A percentile compares a stretch with the other conserved stretches of the same genome.
Conservation (phyloP, 2,797 vertebrate genomes). For the Emydoidea blandingii region DNA sequence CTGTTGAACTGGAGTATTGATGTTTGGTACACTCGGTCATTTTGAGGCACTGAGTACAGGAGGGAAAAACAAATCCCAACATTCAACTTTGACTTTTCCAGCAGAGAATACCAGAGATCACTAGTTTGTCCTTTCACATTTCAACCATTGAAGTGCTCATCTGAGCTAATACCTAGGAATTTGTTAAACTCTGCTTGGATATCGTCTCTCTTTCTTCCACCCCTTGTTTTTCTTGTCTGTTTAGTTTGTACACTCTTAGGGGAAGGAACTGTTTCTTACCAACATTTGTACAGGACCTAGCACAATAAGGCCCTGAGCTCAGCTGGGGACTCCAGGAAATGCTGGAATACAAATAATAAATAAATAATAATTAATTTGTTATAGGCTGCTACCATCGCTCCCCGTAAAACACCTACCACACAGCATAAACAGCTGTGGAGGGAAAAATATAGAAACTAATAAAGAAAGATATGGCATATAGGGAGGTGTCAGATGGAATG, state of each 20-base stretch:
- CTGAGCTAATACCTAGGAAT: neutral
- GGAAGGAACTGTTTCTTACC: neutral
- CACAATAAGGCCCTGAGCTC: neutral
- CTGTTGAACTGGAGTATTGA: fast-evolving
- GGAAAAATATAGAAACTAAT: neutral
- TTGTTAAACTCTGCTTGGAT: neutral
- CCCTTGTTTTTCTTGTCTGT: neutral
- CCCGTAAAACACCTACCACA: neutral
- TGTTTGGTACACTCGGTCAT: neutral
- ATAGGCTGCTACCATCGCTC: neutral
- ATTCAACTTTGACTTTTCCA: neutral
- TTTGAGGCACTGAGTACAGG: neutral
- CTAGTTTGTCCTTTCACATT: neutral
- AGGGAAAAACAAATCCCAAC: neutral
- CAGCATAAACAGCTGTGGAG: neutral
- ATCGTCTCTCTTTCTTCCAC: neutral
- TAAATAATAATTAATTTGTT: neutral
- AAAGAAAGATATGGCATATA: neutral
- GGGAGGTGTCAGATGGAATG: neutral
- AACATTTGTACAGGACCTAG: neutral
- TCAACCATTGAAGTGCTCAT: neutral
- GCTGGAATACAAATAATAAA: neutral
- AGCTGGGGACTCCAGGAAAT: neutral
- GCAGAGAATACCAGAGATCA: neutral
- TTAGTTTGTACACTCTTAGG: neutral